Evolutionary conservation across 37 sponge, comb jelly and placozoan species (phyloP).

Genomic region (Mnemiopsis leidyi): DNA sequence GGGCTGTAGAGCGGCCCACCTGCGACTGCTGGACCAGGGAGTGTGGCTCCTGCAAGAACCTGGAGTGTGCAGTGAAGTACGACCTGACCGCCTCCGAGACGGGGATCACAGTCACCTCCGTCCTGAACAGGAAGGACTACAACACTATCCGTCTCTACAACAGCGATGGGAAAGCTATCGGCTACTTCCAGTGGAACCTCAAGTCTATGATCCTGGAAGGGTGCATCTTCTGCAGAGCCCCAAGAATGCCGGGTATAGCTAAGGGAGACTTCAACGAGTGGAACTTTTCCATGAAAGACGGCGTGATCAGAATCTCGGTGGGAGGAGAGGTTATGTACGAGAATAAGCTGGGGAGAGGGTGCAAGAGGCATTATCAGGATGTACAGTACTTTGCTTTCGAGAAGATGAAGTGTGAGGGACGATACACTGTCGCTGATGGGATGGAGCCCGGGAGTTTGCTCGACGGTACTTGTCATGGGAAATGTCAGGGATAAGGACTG

Average conservation of each 20-base stretch:
- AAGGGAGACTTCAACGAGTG: slow-evolving; percentile 17
- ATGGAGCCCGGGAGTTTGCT: background rate
- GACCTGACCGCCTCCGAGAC: background rate
- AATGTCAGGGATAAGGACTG: background rate
- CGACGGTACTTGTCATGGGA: background rate
- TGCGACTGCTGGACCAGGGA: slow-evolving; percentile 31
- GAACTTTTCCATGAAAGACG: slow-evolving; percentile 12
- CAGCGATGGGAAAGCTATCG: background rate
- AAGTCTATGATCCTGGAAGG: slow-evolving; percentile 39
- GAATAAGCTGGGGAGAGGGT: slow-evolving; percentile 2
- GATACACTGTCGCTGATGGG: background rate
- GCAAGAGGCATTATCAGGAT: background rate
- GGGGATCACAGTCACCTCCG: slow-evolving; percentile 30
- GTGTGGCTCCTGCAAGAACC: slow-evolving; percentile 7
- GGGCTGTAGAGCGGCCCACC: background rate
- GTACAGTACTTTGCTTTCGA: slow-evolving; percentile 5
- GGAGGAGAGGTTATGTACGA: background rate
- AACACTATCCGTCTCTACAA: slow-evolving; percentile 45
- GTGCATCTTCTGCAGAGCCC: background rate
- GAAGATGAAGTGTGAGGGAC: background rate
- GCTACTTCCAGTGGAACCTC: background rate
- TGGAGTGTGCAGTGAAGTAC: slow-evolving; percentile 64
- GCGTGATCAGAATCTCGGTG: background rate
- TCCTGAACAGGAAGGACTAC: background rate
- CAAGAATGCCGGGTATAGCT: background rate